Percentiles rank a stretch among this genome's conserved stretches.
Evolutionary conservation across 2,888 invertebrate genomes (phyloP).

Genomic region (Drosophila longiperda): DNA sequence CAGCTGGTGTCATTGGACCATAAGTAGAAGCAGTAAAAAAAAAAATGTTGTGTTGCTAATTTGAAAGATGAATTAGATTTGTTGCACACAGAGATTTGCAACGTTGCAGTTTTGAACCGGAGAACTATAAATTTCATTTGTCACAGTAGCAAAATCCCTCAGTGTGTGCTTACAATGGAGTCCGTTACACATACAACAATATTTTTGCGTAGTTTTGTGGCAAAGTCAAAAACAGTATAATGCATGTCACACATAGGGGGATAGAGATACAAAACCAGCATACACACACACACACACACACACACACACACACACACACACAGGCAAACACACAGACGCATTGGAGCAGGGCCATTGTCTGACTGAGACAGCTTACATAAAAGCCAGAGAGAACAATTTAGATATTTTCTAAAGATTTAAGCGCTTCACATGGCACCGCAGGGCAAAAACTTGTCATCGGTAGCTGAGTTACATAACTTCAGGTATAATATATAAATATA

Average conservation of each 20-base stretch:
- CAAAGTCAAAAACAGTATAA: constrained; percentile 78
- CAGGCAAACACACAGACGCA: constrained; percentile 6
- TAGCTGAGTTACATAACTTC: constrained; percentile 49
- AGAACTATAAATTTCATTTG: constrained; percentile 77
- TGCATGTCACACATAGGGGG: constrained; percentile 66
- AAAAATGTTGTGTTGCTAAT: constrained; percentile 63
- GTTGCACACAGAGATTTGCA: constrained; percentile 65
- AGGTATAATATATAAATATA: constrained; percentile 35
- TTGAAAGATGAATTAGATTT: constrained; percentile 77
- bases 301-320: constrained; percentile 5
- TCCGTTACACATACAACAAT: constrained; percentile 58
- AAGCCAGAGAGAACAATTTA: constrained; percentile 78
- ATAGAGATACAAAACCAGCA: constrained; percentile 17
- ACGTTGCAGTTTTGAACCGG: constrained; percentile 65
- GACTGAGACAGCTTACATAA: constrained; percentile 72
- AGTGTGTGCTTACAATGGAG: constrained; percentile 68
- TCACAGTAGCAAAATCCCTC: constrained; percentile 68
- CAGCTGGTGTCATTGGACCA: constrained; percentile 37
- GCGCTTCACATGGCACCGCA: constrained; percentile 58
- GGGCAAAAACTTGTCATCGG: constrained; percentile 69
- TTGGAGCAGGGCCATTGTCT: constrained; percentile 51
- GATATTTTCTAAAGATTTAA: constrained; percentile 77
- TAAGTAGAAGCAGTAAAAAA: constrained; percentile 4
- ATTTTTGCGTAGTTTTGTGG: constrained; percentile 75
- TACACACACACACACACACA: constrained; percentile 8